Evolutionary conservation across 2,797 vertebrate genomes (phyloP).

Genomic region (Typhlichthys eigenmanni): DNA sequence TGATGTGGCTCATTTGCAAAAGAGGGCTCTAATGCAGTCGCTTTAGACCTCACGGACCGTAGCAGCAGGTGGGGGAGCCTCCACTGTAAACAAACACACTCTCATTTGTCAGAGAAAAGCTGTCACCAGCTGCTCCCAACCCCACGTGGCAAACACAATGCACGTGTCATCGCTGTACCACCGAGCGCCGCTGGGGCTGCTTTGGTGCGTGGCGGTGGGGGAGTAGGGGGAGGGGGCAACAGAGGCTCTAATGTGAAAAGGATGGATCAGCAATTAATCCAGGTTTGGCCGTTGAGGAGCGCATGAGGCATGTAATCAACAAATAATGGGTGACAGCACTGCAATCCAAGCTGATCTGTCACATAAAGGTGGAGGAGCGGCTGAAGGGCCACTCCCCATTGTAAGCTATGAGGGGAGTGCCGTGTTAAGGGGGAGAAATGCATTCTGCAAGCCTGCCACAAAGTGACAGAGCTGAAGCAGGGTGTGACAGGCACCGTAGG

Average conservation of each 20-base stretch:
- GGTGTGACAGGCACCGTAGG: constrained; percentile 8
- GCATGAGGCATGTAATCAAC: constrained; percentile 46
- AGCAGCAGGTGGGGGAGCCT: constrained; percentile 61
- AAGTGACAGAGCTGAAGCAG: no score
- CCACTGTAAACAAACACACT: constrained; percentile 61
- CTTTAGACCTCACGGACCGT: constrained; percentile 41
- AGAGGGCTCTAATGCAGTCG: constrained; percentile 42
- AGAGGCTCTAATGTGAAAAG: constrained; percentile 36
- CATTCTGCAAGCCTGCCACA: constrained; percentile 14
- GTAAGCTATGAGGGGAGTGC: constrained; percentile 21
- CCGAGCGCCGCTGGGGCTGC: constrained; percentile 25
- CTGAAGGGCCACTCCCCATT: constrained; percentile 5
- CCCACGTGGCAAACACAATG: constrained; percentile 41
- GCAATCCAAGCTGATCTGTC: constrained; percentile 31
- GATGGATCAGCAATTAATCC: constrained; percentile 43
- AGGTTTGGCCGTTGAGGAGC: constrained; percentile 24
- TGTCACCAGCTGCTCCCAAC: constrained; percentile 63
- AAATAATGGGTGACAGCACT: constrained; percentile 24
- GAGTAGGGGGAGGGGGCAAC: constrained; percentile 16
- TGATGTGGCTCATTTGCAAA: constrained; percentile 56
- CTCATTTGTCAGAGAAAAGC: constrained; percentile 62
- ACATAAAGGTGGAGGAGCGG: constrained; percentile 12
- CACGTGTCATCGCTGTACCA: constrained; percentile 40
- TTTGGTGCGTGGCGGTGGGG: not conserved
- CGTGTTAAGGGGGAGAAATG: constrained; percentile 8